Evolutionary conservation across 2,888 invertebrate genomes (phyloP).

Genomic region (Nomada lathburiana): DNA sequence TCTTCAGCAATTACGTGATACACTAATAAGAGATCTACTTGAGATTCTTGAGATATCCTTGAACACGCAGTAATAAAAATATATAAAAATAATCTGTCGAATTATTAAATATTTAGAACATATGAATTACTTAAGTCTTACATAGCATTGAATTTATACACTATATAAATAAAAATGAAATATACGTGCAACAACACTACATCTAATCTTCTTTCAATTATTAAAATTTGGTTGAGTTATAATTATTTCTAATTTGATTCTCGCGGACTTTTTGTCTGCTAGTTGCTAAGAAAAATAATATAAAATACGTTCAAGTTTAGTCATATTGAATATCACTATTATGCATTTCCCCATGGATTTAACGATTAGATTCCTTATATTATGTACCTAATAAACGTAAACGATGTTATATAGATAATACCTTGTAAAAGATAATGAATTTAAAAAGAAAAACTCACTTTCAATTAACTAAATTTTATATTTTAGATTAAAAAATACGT

Average conservation of each 20-base stretch:
- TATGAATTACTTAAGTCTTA: slow-evolving; percentile 2
- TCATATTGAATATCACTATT: slow-evolving; percentile 33
- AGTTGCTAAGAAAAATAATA: slow-evolving; percentile 12
- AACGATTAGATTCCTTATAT: slow-evolving; percentile 32
- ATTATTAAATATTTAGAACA: slow-evolving; percentile 25
- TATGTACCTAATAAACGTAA: slow-evolving; percentile 30
- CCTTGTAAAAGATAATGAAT: slow-evolving; percentile 47
- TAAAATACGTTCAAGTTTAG: slow-evolving; percentile 18
- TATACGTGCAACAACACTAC: slow-evolving; percentile 39
- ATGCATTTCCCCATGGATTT: slow-evolving; percentile 32
- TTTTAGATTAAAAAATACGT: slow-evolving; percentile 5
- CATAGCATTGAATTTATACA: slow-evolving; percentile 1
- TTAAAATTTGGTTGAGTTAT: slow-evolving; percentile 20
- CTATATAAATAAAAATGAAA: slow-evolving; percentile 12
- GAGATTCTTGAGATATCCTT: slow-evolving; percentile 17
- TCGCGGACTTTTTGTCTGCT: not conserved
- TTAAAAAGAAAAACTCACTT: not conserved
- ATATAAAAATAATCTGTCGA: slow-evolving; percentile 13
- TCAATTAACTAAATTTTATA: slow-evolving; percentile 10
- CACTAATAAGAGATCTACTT: slow-evolving; percentile 10
- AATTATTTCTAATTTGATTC: slow-evolving; percentile 3
- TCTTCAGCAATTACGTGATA: slow-evolving; percentile 19
- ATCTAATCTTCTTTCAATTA: slow-evolving; percentile 13
- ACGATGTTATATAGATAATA: slow-evolving; percentile 37
- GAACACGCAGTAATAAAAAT: slow-evolving; percentile 4